Percentiles rank a stretch among this genome's conserved stretches.
phyloP scores from a whole-genome alignment of 2,888 invertebrate genomes.

The Creontiades dilutus region DNA sequence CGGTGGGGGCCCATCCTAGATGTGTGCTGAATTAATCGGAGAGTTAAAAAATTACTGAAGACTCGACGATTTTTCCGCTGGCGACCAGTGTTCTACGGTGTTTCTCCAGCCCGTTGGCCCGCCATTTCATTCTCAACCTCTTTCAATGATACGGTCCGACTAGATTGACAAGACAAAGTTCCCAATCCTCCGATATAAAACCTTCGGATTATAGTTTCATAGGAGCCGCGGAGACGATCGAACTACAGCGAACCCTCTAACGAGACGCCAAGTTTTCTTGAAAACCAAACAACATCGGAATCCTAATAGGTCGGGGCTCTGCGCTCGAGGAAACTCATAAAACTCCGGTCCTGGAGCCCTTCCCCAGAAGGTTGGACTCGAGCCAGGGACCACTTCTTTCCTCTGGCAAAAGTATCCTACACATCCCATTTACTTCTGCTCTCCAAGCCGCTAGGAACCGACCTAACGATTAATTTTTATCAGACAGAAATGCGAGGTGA shows the following conservation, averaged over 20 bases:
- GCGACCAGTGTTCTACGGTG: too few relatives aligned
- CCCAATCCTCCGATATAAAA: not conserved
- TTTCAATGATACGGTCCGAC: not conserved
- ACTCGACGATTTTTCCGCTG: too few relatives aligned
- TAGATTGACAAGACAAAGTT: not conserved
- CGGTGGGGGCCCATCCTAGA: too few relatives aligned
- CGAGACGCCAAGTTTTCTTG: slow-evolving; percentile 34
- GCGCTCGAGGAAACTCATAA: slow-evolving; percentile 45
- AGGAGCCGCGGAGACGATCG: slow-evolving; percentile 23
- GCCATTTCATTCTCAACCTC: too few relatives aligned
- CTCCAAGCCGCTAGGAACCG: not conserved
- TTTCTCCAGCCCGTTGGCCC: too few relatives aligned
- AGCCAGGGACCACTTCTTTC: not conserved
- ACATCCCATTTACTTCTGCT: slow-evolving; percentile 51
- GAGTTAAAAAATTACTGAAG: too few relatives aligned
- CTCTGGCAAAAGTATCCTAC: not conserved
- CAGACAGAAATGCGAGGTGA: slow-evolving; percentile 35
- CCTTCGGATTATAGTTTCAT: not conserved
- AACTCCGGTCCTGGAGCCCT: slow-evolving; percentile 47
- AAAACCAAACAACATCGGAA: slow-evolving; percentile 52
- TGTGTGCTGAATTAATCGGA: too few relatives aligned
- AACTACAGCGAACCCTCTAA: not conserved
- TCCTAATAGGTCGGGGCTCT: slow-evolving; percentile 58
- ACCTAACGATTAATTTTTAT: slow-evolving; percentile 63
- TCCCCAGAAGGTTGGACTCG: not conserved